Evolutionary conservation across 2,888 invertebrate genomes (phyloP), one percentile per base, ranked within the genome.

Genomic region (Thalpophila matura): DNA sequence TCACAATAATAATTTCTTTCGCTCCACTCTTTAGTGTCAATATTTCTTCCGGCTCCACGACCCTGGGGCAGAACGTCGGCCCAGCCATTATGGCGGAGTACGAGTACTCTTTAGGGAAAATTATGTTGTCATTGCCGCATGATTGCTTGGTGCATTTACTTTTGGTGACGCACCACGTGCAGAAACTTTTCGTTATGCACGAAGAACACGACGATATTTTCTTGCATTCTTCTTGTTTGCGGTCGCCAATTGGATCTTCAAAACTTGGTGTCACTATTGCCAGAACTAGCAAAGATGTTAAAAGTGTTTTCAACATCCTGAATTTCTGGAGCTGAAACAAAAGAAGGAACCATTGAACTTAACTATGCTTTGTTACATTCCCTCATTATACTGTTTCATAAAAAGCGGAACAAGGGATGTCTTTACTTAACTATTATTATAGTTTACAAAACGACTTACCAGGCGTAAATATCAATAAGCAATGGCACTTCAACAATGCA

Each of bases 161-260:
- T 70, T 92, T 91, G 24, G 88, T 89, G n/a, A 92, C 90, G 55
- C 92, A 92, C 91, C 92, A 93, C 3, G 86, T 85, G 64, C 92
- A 93, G 46, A 72, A 79, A 60, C 74, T 86, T 58, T 86, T 84
- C 12, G 79, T 68, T 58, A 93, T 80, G 55, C 92, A 93, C 4
- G 84, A 77, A 0, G 87, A 79, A 65, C 92, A 92, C 5, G 92
- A 91, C 7, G 77, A 64, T 57, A 85, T 76, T 26, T 70, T 65
- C 16, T 31, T 67, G 59, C 89, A 89, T 35, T 78, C 78, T 10
- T 82, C 67, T 42, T 80, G 62, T 59, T 80, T 74, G 4, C 55
- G 18, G 24, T 80, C 70, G 35, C 51, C 37, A 4, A 69, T 61
- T 12, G 60, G 49, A 9, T 65, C 51, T 35, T 45, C 61, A 1